Percentiles rank a stretch among this genome's conserved stretches.
Conservation (phyloP, 92 coral and sea anemone species). For the Zoanthus solanderi region DNA sequence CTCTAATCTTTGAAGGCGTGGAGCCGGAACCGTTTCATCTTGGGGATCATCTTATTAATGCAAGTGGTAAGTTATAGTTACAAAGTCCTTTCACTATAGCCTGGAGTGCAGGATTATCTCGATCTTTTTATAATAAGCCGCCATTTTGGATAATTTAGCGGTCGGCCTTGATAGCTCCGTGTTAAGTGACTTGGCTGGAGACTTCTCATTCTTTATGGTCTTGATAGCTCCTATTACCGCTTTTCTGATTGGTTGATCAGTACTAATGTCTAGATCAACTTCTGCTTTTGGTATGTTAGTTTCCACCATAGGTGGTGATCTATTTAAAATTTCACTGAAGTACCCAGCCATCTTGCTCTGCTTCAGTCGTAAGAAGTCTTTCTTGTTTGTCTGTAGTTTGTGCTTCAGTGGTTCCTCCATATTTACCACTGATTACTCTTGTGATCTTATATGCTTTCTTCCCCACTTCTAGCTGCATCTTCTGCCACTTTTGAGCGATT, state of each 20-base stretch:
- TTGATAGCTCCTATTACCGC: neutral
- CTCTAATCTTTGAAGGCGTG: constrained; percentile 66
- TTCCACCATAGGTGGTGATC: neutral
- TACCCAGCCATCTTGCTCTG: neutral
- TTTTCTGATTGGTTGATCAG: neutral
- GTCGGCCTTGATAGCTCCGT: neutral
- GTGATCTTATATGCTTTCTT: constrained; percentile 38
- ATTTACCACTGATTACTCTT: constrained; percentile 1
- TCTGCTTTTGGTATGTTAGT: neutral
- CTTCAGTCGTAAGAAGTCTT: neutral
- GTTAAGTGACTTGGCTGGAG: neutral
- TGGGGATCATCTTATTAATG: constrained; percentile 88
- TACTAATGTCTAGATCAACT: neutral
- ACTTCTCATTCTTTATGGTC: neutral
- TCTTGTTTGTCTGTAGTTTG: neutral
- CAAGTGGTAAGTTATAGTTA: constrained; percentile 79
- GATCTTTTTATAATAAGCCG: no score
- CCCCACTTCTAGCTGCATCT: constrained; percentile 14
- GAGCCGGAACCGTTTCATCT: constrained; percentile 94
- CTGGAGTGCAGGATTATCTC: no score
- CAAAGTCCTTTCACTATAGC: no score
- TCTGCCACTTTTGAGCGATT: neutral
- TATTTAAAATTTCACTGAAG: no score
- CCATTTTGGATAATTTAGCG: no score
- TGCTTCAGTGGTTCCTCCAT: neutral